phyloP scores from a whole-genome alignment of 2,113 vertebrate genomes.

The Chloebia gouldiae region DNA sequence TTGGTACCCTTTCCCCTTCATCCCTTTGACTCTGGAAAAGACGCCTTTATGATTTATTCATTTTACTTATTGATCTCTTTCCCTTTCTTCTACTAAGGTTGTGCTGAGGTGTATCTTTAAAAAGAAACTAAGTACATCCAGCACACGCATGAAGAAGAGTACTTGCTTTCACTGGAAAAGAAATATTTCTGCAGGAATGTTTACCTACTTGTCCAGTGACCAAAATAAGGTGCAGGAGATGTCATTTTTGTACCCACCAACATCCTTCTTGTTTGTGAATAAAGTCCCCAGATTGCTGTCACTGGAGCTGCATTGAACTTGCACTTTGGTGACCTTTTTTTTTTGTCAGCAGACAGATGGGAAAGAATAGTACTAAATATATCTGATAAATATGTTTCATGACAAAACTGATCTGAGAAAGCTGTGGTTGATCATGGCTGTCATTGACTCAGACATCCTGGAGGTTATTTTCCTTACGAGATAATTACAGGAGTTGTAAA shows the following conservation, averaged over 20 bases:
- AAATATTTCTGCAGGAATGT: not conserved
- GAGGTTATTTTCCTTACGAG: not conserved
- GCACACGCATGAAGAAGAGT: not conserved
- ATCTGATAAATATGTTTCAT: rapidly evolving
- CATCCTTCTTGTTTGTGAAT: not conserved
- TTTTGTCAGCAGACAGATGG: not conserved
- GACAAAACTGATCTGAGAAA: not conserved
- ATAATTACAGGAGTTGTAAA: not conserved
- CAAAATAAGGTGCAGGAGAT: not conserved
- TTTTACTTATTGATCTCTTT: not conserved
- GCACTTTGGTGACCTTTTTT: not conserved
- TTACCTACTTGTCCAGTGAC: not conserved
- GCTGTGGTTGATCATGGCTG: not conserved
- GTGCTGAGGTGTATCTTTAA: not conserved
- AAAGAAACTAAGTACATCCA: not conserved
- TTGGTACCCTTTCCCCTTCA: not conserved
- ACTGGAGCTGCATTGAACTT: not conserved
- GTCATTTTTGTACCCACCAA: not conserved
- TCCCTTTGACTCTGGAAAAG: not conserved
- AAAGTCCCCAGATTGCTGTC: rapidly evolving
- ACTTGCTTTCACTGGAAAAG: not conserved
- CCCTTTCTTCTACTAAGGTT: not conserved
- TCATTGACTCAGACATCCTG: not conserved
- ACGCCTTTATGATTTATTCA: not conserved
- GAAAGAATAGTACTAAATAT: not conserved